These are phyloP conservation scores for Aethina tumida DNA, from an alignment of 1,140 invertebrate species.

Conservation along the genomic window DNA sequence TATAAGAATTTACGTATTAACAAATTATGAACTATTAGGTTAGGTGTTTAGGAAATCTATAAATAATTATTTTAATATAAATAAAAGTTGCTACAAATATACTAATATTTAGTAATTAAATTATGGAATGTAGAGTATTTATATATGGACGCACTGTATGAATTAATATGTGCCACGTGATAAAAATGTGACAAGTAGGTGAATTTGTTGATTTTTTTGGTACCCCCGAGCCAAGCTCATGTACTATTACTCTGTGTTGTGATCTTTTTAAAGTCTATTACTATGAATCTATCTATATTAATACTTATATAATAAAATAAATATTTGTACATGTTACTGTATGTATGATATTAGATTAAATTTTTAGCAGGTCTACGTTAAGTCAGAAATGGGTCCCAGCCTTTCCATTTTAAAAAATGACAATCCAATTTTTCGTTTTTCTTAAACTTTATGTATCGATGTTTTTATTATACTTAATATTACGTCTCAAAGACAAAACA, in stretches of 20 bases:
- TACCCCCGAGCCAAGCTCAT: constrained; percentile 16
- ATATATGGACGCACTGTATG: constrained; percentile 7
- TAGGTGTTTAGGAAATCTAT: constrained; percentile 5
- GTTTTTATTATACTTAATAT: constrained; percentile 29
- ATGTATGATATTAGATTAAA: constrained; percentile 30
- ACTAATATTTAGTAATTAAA: constrained; percentile 2
- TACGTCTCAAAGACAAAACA: constrained; percentile 28
- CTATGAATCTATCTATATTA: constrained; percentile 39
- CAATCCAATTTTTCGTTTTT: constrained; percentile 28
- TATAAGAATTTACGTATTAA: constrained; percentile 12
- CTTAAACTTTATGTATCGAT: constrained; percentile 28
- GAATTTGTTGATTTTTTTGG: constrained; percentile 21
- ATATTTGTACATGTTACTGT: constrained; percentile 38
- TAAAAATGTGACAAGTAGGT: constrained; percentile 11
- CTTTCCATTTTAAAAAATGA: constrained; percentile 30
- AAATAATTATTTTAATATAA: constrained; percentile 16
- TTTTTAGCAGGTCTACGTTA: constrained; percentile 20
- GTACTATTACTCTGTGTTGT: constrained; percentile 37
- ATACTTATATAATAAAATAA: constrained; percentile 33
- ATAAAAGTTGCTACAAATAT: constrained; percentile 8
- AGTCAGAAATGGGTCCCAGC: constrained; percentile 13
- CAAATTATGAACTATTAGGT: constrained; percentile 13
- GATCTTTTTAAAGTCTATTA: constrained; percentile 40
- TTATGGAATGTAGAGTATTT: constrained; percentile 1
- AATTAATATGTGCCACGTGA: constrained; percentile 23